Conservation (phyloP, 1,140 invertebrate genomes). For the Danaus melanippus region DNA sequence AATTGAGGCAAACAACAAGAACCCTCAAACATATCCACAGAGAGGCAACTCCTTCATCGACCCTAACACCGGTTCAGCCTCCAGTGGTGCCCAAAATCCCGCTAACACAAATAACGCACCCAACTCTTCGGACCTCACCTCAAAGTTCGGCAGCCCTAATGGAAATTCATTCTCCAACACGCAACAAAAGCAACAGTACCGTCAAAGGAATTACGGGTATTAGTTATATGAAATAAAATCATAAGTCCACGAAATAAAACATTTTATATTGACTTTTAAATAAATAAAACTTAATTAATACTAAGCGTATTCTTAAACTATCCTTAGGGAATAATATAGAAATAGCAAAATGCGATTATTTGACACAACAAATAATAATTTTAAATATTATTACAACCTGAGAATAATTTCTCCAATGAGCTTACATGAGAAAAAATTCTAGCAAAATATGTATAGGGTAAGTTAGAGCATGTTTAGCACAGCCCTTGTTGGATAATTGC, state of each 20-base stretch:
- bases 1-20: slow-evolving; percentile 39
- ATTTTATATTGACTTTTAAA: slow-evolving; percentile 70
- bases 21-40: slow-evolving; percentile 49
- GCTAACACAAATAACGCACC: no score
- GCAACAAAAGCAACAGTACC: slow-evolving; percentile 2
- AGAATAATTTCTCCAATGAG: no score
- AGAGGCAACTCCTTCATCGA: slow-evolving; percentile 40
- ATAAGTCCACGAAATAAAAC: slow-evolving; percentile 59
- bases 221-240: slow-evolving; percentile 29
- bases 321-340: slow-evolving; percentile 45
- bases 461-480: slow-evolving; percentile 31
- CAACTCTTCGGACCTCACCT: slow-evolving; percentile 11
- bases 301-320: slow-evolving; percentile 64
- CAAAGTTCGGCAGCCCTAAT: slow-evolving; percentile 14
- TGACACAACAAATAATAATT: slow-evolving; percentile 6
- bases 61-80: slow-evolving; percentile 7
- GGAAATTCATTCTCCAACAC: not conserved
- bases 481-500: slow-evolving; percentile 28
- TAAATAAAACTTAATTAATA: slow-evolving; percentile 63
- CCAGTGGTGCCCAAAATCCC: slow-evolving; percentile 10
- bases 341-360: slow-evolving; percentile 49
- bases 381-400: slow-evolving; percentile 7
- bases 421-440: slow-evolving; percentile 14
- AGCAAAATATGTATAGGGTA: slow-evolving; percentile 23
- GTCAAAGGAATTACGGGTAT: not conserved